Conservation (phyloP, 2,888 invertebrate genomes). For the Mellilla xanthometata region DNA sequence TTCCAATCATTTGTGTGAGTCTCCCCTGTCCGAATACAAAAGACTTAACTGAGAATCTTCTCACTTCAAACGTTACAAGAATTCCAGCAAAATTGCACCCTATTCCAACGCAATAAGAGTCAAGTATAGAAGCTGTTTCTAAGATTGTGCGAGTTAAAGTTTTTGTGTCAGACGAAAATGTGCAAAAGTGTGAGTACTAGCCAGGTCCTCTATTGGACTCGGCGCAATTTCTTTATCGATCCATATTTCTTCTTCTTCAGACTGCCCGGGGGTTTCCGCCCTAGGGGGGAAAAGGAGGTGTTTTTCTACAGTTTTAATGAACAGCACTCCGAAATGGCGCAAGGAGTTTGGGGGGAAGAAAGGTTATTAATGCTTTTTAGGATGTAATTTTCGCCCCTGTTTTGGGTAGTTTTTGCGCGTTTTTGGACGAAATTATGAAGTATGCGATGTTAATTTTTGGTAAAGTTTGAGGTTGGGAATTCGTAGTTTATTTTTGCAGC, state of each 20-base stretch:
- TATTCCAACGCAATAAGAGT: too few relatives aligned
- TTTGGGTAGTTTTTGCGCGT: slow-evolving; percentile 46
- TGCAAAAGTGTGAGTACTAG: slow-evolving; percentile 65
- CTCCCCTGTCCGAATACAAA: slow-evolving; percentile 34
- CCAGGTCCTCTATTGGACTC: slow-evolving; percentile 79
- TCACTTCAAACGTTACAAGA: too few relatives aligned
- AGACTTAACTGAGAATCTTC: too few relatives aligned
- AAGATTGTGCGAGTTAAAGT: neutral
- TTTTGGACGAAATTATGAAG: slow-evolving; percentile 9
- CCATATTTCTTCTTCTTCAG: slow-evolving; percentile 83
- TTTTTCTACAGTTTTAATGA: slow-evolving; percentile 82
- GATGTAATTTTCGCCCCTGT: slow-evolving; percentile 68
- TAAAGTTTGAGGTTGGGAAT: too few relatives aligned
- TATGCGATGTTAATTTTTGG: too few relatives aligned
- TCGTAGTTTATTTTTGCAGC: too few relatives aligned
- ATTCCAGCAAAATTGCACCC: too few relatives aligned
- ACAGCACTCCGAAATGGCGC: slow-evolving; percentile 56
- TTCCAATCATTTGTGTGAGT: slow-evolving; percentile 36
- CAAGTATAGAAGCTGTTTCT: too few relatives aligned
- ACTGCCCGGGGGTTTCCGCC: slow-evolving; percentile 55
- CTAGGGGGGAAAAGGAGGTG: slow-evolving; percentile 49
- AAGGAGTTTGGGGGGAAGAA: slow-evolving; percentile 62
- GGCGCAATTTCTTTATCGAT: slow-evolving; percentile 82
- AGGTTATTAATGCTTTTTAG: slow-evolving; percentile 78
- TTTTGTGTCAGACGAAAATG: slow-evolving; percentile 21